These are phyloP conservation scores for Acrobasis suavella DNA, from an alignment of 2,888 invertebrate species.

Conservation along the genomic window DNA sequence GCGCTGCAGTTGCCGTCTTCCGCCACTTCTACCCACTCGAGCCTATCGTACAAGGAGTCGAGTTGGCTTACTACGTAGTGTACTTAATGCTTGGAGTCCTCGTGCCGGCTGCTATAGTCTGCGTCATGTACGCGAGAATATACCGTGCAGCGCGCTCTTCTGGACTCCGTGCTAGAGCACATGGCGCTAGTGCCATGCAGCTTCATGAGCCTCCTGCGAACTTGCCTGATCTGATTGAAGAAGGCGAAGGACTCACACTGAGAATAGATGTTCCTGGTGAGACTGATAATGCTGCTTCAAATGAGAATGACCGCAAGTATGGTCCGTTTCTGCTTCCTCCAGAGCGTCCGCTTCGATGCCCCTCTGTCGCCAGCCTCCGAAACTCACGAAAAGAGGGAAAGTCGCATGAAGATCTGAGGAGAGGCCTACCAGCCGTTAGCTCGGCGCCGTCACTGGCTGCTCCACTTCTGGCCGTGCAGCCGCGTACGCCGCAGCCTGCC, in stretches of 20 bases:
- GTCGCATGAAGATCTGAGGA: constrained; percentile 66
- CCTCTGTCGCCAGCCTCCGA: constrained; percentile 71
- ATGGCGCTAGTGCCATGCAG: constrained; percentile 78
- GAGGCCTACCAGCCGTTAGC: constrained; percentile 73
- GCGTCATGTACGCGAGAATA: constrained; percentile 88
- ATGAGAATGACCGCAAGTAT: constrained; percentile 62
- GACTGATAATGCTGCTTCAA: constrained; percentile 48
- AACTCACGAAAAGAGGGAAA: constrained; percentile 69
- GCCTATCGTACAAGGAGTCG: constrained; percentile 56
- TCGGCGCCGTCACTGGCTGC: constrained; percentile 78
- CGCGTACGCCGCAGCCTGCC: constrained; percentile 72
- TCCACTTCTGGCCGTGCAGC: constrained; percentile 58
- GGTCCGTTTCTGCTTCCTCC: constrained; percentile 75
- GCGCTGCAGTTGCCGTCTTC: constrained; percentile 60
- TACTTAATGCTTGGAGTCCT: constrained; percentile 66
- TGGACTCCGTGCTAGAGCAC: constrained; percentile 74
- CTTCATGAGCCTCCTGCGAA: constrained; percentile 70
- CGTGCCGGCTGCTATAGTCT: constrained; percentile 83
- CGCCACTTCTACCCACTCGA: constrained; percentile 59
- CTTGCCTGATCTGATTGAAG: constrained; percentile 68
- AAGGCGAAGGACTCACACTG: constrained; percentile 71
- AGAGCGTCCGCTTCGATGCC: constrained; percentile 70
- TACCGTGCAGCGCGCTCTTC: constrained; percentile 90
- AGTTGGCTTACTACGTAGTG: constrained; percentile 64
- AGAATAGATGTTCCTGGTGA: constrained; percentile 59